Base-by-base conservation (phyloP, 2,888 invertebrate species). In the Drosophila paranaensis region DNA sequence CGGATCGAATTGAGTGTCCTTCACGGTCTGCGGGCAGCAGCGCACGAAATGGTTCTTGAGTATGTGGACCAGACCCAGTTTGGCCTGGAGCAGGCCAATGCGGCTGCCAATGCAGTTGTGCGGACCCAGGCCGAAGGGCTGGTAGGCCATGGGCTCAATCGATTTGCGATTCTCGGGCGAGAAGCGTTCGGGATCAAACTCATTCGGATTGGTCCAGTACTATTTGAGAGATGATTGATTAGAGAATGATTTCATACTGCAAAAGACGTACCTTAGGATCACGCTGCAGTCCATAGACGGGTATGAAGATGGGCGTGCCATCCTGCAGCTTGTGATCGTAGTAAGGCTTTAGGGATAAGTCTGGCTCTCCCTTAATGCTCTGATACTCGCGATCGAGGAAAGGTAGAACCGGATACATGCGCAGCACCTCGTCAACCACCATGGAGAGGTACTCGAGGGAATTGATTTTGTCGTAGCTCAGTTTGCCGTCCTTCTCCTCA, bases 391-490 rank as follows among this genome's bases (percentile, higher is more conserved):
- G 91, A 73, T 92, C 93, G 27, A 93, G 71, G 54, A 92, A 91
- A 1, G 93, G 92, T 8, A 93, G 46, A 2, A 91, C 87, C 4
- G 93, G 93, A 79, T 93, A 93, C 58, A 93, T 53, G 5, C 93
- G 90, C 30, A 93, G 60, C 2, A 88, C 87, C 71, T 93, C 93
- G 57, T 91, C 90, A 2, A 92, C 69, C 3, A 93, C 93, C 93
- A 92, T 93, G 67, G 91, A 88, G 33, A 94, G 81, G 77, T 94
- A 94, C 55, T 90, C 84, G 91, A 94, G 86, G 10, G 93, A 88
- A 16, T 88, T 81, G 10, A 94, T 81, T 16, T 87, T 88, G 25
- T 94, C 93, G 70, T 93, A 93, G 0, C 91, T 91, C 11, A 94
- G 33, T 40, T 85, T 83, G 0, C 93, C 93, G 2, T 91, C 87